These are phyloP conservation scores for human DNA, from an alignment of 2,113 vertebrate species.

Conservation along the genomic window GRCh38 chr2:55893501-55894000, in stretches of 20 bases:
- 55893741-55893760: neutral
- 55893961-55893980: slow-evolving; percentile 28
- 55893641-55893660: neutral
- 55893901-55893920: slow-evolving; percentile 19
- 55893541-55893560: neutral
- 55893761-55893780: neutral
- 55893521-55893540: slow-evolving; percentile 35
- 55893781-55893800: neutral
- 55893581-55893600: neutral
- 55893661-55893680: neutral
- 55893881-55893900: neutral
- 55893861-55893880: neutral
- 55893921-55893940: neutral
- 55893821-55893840: slow-evolving; percentile 22
- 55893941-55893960: slow-evolving; percentile 35
- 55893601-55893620: neutral
- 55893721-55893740: neutral
- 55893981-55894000: slow-evolving; percentile 46
- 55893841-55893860: neutral
- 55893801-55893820: neutral
- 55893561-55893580: neutral
- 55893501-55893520: neutral
- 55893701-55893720: neutral
- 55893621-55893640: neutral
- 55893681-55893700: neutral